Base-by-base conservation (phyloP, 2,113 vertebrate species). In the Hystrix brachyura region DNA sequence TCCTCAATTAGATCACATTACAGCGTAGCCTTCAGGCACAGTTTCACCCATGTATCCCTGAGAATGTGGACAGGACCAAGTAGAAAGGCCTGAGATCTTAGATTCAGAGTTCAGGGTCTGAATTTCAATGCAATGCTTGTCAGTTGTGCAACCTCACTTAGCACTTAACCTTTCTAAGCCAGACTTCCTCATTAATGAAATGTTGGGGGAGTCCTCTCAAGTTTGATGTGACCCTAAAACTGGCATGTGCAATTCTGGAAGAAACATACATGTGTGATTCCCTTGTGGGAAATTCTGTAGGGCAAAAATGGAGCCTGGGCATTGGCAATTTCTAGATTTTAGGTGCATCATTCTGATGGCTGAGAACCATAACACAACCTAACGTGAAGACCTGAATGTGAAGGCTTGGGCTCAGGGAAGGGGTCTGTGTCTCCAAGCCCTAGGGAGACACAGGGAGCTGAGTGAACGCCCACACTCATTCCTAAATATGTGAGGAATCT, bases 11-110 rank as follows among this genome's bases (percentile, higher is more conserved):
- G 69, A n/a, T 43, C 43, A 38, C 59, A 64, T 48, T 11, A n/a
- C 10, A 7, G 34, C 23, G 18, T 0, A 48, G 32, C 0, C 21
- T 67, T 13, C n/a, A 29, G 53, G 18, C 65, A 53, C 29, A 27
- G 9, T 55, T 64, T 48, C 38, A 25, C 25, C 29, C 29, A 67
- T 6, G 23, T 7, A 6, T 32, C 65, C 23, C 2, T 19, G 11
- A 6, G 43, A 69, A 18, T 1, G 15, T 17, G 62, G 19, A 29
- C 9, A 15, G 34, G 4, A 79, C 12, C 57, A 46, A 48, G 21
- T 3, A 18, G 59, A 57, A 94, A 38, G 29, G 57, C 57, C 65
- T 80, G 64, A 43, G 34, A 53, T 46, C 88, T 46, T 69, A 65
- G 72, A 46, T 19, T 29, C 53, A 25, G 55, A 23, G 19, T 9